These are phyloP conservation scores for Mixornis gularis DNA, from an alignment of 2,113 vertebrate species.

Conservation along the genomic window DNA sequence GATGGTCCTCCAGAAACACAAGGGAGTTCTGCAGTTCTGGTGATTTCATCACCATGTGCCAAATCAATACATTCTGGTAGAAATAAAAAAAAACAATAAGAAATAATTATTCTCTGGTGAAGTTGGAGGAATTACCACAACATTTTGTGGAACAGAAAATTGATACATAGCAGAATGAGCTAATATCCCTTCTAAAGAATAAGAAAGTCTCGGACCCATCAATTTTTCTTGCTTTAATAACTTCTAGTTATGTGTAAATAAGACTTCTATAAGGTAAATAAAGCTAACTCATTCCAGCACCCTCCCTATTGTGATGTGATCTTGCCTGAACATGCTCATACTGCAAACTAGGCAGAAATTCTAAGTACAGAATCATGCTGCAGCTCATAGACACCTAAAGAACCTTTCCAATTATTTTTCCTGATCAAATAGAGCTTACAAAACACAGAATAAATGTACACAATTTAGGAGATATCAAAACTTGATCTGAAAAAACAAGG, in stretches of 20 bases:
- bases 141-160: background rate
- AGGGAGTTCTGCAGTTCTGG: background rate
- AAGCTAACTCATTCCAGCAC: background rate
- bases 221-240: background rate
- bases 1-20: background rate
- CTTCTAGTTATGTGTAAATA: background rate
- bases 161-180: background rate
- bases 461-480: background rate
- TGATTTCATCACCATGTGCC: background rate
- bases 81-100: background rate
- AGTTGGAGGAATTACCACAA: background rate
- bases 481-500: background rate
- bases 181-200: background rate
- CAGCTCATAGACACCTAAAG: background rate
- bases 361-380: background rate
- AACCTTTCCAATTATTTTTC: background rate
- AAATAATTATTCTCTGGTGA: background rate
- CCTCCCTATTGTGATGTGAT: background rate
- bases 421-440: background rate
- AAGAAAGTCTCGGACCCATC: background rate
- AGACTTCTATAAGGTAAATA: background rate
- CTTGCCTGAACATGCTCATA: background rate
- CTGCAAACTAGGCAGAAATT: background rate
- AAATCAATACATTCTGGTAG: background rate
- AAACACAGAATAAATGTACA: background rate